Conservation (phyloP, 2,888 invertebrate genomes). For the Drosophila pegasa region DNA sequence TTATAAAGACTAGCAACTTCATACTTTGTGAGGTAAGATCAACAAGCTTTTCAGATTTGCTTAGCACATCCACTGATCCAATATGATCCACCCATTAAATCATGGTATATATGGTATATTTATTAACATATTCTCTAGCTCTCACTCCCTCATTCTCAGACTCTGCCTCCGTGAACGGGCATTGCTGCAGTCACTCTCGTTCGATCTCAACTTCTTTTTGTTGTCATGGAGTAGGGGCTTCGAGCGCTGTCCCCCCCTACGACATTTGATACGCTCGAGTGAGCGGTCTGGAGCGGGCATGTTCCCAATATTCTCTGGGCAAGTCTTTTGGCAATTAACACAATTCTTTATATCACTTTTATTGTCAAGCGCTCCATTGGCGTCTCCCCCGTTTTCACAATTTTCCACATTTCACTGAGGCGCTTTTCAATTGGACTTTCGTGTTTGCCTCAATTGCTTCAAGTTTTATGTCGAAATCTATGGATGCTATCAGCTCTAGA, state of each 20-base stretch:
- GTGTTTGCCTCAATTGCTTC: conserved; percentile 59
- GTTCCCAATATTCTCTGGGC: conserved; percentile 32
- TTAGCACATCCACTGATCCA: too few species aligned
- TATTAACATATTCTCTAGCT: too few species aligned
- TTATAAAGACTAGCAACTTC: too few species aligned
- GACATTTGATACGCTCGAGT: conserved; percentile 12
- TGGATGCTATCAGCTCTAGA: conserved; percentile 19
- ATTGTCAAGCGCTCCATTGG: conserved; percentile 61
- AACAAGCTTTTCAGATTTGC: too few species aligned
- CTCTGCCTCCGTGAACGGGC: too few species aligned
- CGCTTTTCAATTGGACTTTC: conserved; percentile 60
- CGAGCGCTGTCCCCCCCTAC: conserved; percentile 1
- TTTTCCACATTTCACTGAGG: conserved; percentile 7
- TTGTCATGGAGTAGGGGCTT: conserved; percentile 6
- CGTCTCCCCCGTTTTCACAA: conserved; percentile 17
- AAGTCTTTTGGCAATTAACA: conserved; percentile 65
- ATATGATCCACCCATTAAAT: too few species aligned
- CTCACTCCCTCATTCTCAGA: too few species aligned
- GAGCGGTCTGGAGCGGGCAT: conserved; percentile 13
- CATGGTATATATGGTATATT: too few species aligned
- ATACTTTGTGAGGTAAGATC: too few species aligned
- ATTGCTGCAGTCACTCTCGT: background rate
- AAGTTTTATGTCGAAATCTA: conserved; percentile 58
- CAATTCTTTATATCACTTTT: conserved; percentile 70
- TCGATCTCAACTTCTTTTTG: background rate